phyloP scores from a whole-genome alignment of 30 jellyfish, hydroid and myxozoan species.

The Aurelia aurita complex sp. Pacific region DNA sequence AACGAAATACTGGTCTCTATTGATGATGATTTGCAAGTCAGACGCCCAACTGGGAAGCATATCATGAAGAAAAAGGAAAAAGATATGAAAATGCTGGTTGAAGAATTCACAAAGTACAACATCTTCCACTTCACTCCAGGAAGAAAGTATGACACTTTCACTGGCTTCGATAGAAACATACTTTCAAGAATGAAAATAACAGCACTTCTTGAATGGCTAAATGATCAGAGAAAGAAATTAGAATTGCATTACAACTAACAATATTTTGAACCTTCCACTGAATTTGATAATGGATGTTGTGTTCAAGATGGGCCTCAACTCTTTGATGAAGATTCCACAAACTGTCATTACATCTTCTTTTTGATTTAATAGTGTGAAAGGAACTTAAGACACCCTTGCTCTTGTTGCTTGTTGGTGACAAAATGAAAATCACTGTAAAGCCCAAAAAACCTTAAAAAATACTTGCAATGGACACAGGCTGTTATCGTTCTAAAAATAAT shows the following conservation, averaged over 20 bases:
- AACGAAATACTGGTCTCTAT: neutral
- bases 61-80: slow-evolving; percentile 4
- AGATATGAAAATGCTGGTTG: slow-evolving; percentile 15
- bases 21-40: neutral
- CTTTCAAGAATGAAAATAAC: slow-evolving; percentile 16
- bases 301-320: neutral
- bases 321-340: neutral
- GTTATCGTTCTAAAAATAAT: too few relatives aligned
- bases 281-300: neutral
- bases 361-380: too few relatives aligned
- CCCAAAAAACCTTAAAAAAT: too few relatives aligned
- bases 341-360: too few relatives aligned
- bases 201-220: slow-evolving; percentile 14
- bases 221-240: slow-evolving; percentile 2
- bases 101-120: neutral
- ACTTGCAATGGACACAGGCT: too few relatives aligned
- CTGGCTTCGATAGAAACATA: slow-evolving; percentile 1
- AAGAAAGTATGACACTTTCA: slow-evolving; percentile 2
- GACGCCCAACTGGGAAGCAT: slow-evolving; percentile 4
- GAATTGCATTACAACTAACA: neutral
- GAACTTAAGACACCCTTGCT: too few relatives aligned
- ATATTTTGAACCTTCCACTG: neutral
- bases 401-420: too few relatives aligned
- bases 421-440: too few relatives aligned
- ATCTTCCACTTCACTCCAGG: neutral